These are phyloP conservation scores for Patella vulgata DNA, from an alignment of 1,140 invertebrate genomes.

Conservation along the genomic window DNA sequence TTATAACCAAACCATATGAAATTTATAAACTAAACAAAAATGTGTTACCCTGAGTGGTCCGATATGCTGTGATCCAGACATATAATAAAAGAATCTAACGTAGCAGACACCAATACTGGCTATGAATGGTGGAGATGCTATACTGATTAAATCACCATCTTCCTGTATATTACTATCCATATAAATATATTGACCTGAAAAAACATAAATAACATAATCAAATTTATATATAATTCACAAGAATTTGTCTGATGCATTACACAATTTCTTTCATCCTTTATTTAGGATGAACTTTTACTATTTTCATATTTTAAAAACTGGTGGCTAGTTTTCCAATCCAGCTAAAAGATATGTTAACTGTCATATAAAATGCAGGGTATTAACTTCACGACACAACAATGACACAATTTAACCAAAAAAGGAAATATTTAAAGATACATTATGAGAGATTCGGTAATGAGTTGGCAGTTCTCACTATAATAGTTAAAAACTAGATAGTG, in stretches of 20 bases:
- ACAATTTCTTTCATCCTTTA: too few relatives aligned
- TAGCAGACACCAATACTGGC: slow-evolving; percentile 49
- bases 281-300: too few relatives aligned
- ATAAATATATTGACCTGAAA: slow-evolving; percentile 45
- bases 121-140: slow-evolving; percentile 47
- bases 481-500: too few relatives aligned
- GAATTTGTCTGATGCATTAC: not conserved
- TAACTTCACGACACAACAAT: not conserved
- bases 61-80: slow-evolving; percentile 50
- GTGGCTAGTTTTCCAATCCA: too few relatives aligned
- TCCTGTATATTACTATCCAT: slow-evolving; percentile 38
- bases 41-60: slow-evolving; percentile 56
- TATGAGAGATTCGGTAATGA: too few relatives aligned
- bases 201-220: too few relatives aligned
- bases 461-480: too few relatives aligned
- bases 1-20: too few relatives aligned
- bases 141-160: slow-evolving; percentile 39
- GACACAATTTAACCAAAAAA: too few relatives aligned
- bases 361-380: not conserved
- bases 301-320: too few relatives aligned
- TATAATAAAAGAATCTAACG: slow-evolving; percentile 58
- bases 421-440: too few relatives aligned
- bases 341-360: slow-evolving; percentile 3
- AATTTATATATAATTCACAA: not conserved
- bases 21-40: too few relatives aligned